Conservation (phyloP, 2,797 vertebrate species). For the Hyperoplus immaculatus region DNA sequence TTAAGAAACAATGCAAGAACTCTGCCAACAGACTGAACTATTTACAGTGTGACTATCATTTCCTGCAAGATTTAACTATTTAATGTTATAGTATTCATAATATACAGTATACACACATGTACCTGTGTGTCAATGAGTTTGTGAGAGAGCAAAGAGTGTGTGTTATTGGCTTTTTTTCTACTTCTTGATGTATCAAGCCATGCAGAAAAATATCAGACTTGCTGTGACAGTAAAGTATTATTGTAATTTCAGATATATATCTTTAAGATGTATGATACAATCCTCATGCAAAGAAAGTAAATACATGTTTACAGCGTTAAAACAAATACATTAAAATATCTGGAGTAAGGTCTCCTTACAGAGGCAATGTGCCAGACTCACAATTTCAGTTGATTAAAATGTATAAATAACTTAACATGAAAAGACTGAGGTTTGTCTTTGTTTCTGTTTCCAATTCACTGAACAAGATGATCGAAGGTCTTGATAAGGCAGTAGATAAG, state of each 20-base stretch:
- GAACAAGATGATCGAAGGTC: not conserved
- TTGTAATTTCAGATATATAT: not conserved
- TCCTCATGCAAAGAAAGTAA: not conserved
- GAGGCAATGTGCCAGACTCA: too few species aligned
- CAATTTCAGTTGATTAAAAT: too few species aligned
- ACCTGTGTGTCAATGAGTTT: not conserved
- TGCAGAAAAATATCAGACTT: not conserved
- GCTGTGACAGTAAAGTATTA: too few species aligned
- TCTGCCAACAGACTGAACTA: not conserved
- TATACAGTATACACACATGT: not conserved
- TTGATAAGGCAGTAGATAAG: slow-evolving; percentile 25
- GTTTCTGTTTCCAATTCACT: not conserved
- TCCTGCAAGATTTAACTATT: not conserved
- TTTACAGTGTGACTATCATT: not conserved
- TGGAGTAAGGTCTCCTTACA: not conserved
- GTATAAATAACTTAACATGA: too few species aligned
- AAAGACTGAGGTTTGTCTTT: not conserved
- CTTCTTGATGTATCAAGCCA: not conserved
- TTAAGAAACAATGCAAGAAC: not conserved
- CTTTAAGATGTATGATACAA: not conserved
- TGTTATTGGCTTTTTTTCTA: not conserved
- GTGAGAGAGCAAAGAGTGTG: not conserved
- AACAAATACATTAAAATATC: not conserved
- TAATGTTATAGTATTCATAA: not conserved
- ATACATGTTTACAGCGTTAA: not conserved